Base-by-base conservation (phyloP, 1,140 invertebrate genomes). In the Rhizoglyphus robini region DNA sequence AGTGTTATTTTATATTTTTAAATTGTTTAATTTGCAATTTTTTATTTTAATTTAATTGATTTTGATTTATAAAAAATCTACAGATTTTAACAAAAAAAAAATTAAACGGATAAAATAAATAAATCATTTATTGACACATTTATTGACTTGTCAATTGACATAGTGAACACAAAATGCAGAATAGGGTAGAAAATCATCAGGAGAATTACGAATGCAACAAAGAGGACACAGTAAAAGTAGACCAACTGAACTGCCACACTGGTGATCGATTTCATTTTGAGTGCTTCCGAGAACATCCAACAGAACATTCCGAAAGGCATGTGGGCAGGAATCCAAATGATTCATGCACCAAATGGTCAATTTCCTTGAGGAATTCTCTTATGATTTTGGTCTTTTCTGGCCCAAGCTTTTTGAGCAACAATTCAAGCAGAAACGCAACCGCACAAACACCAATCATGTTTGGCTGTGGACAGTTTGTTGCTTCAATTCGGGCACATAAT, bases 261-360 rank as follows among this genome's bases (percentile, higher is more conserved):
- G 2, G 76, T 80, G 47, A 96, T 79, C 76, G 95, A 83, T 38
- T 81, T 77, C 23, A 95, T 84, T 54, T 83, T 84, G 0, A 95
- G 79, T 65, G 96, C 87, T 76, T 94, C 93, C 13, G 86, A 87
- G 49, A 88, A 86, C 69, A 97, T 94, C 30, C 96, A 84, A 67
- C 88, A 93, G 66, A 86, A 84, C 66, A 95, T 88, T 27, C 91
- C 91, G 15, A 96, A 69, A 0, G 90, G 90, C 0, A 90, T 90
- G 84, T 86, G 71, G 20, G 71, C 59, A 38, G 32, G 58, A 64
- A 27, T 47, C 18, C 41, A 8, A 67, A 57, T 34, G 25, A 58
- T 41, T 83, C 84, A 85, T 90, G 88, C 65, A 90, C 84, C 3
- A 90, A 86, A 73, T 88, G 86, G 73, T 90, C 89, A 27, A 89